Percentiles rank a stretch among this genome's conserved stretches.
Conservation (phyloP, 1,140 invertebrate genomes). For the Saccostrea echinata region DNA sequence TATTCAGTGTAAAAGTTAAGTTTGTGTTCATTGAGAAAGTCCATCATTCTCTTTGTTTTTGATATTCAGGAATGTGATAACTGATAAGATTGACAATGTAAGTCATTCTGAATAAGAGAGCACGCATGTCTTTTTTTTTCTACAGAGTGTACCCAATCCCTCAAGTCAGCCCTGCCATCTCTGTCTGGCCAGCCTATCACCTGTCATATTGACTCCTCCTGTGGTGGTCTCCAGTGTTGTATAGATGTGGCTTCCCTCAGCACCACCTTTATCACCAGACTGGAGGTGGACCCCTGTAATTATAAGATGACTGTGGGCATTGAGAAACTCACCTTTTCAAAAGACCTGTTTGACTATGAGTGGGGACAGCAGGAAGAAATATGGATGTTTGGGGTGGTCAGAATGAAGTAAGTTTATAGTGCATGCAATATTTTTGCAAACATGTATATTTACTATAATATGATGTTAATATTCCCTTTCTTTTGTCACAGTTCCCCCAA, state of each 20-base stretch:
- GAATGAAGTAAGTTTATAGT: constrained; percentile 44
- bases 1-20: too few relatives aligned
- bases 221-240: constrained; percentile 37
- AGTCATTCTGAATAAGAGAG: too few relatives aligned
- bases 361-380: constrained; percentile 42
- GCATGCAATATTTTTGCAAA: too few relatives aligned
- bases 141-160: constrained; percentile 31
- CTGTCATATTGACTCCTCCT: constrained; percentile 30
- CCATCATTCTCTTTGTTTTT: too few relatives aligned
- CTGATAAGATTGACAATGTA: too few relatives aligned
- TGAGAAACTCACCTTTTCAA: constrained; percentile 37
- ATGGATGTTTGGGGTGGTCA: constrained; percentile 47
- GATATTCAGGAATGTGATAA: too few relatives aligned
- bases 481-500: too few relatives aligned
- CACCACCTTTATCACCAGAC: constrained; percentile 27
- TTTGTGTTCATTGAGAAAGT: too few relatives aligned
- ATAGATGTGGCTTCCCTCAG: constrained; percentile 14
- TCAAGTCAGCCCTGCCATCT: not conserved
- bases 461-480: too few relatives aligned
- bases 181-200: constrained; percentile 4
- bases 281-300: constrained; percentile 46
- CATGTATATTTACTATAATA: too few relatives aligned
- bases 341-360: constrained; percentile 45
- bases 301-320: constrained; percentile 43
- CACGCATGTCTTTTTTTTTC: not conserved